These are phyloP conservation scores for Sycophila texana DNA, from an alignment of 2,888 invertebrate species.

Conservation along the genomic window DNA sequence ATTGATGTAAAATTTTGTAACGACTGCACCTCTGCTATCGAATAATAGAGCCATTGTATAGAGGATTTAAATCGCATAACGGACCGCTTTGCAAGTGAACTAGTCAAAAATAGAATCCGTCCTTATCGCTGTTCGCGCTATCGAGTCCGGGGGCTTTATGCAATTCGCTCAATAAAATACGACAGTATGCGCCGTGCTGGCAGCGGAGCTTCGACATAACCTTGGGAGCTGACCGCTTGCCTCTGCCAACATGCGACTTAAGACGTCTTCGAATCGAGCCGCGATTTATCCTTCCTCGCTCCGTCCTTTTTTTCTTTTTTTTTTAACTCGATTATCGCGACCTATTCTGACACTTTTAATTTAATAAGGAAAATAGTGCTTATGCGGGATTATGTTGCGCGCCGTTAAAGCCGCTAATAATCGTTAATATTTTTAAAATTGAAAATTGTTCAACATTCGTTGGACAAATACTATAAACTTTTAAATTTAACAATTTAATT, in stretches of 20 bases:
- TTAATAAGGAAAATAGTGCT: no score
- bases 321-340: constrained; percentile 6
- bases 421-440: no score
- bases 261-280: neutral
- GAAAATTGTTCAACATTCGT: no score
- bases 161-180: constrained; percentile 11
- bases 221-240: neutral
- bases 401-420: no score
- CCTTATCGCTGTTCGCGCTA: neutral
- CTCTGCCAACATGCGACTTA: neutral
- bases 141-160: neutral
- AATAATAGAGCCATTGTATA: no score
- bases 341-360: neutral
- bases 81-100: no score
- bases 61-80: no score
- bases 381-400: no score
- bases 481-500: no score
- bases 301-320: constrained; percentile 19
- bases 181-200: neutral
- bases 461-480: no score
- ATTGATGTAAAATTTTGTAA: no score
- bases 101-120: neutral
- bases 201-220: neutral
- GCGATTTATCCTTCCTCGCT: neutral
- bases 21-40: no score